Evolutionary conservation across 2,888 invertebrate genomes (phyloP), one percentile per base, ranked within the genome.

Genomic region (Cordilura impudica): DNA sequence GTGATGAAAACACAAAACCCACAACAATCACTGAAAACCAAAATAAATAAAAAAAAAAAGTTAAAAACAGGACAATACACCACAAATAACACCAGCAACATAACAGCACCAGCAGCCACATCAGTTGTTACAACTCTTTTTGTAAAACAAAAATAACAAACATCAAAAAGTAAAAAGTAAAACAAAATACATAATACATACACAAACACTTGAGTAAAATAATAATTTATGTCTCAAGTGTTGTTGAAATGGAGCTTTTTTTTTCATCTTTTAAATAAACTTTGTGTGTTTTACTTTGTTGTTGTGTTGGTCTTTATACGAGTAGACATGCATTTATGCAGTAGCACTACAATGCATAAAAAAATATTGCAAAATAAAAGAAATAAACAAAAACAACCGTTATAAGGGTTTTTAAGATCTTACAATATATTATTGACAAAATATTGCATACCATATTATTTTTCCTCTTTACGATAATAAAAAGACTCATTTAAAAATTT

Each of bases 171-270:
- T 54, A 72, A 49, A 76, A 66, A 63, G 19, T 45, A 47, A 65
- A 45, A 58, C 45, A 39, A 61, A 26, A 56, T 7, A 26, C 8
- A 71, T 45, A 21, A 39, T 54, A 23, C 43, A 61, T 39, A 63
- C 56, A 76, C 49, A 63, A 73, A 78, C 83, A 84, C 85, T 84
- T 82, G 83, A 84, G 83, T 80, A 83, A 81, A 85, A 85, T 84
- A 85, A 85, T 85, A 83, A 79, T 76, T 76, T 78, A 77, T 83
- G 85, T 86, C 85, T 86, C 85, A 83, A 86, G 85, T 86, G 85
- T 67, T 86, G 84, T 85, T 86, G 82, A 85, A 86, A 86, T 83
- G 84, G 84, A 84, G 82, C 83, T 82, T 67, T 26, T 70, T 75
- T 72, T 67, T 56, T 31, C 4, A 47, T 54, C 8, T 73, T 45